Evolutionary conservation across 1,140 invertebrate genomes (phyloP), one percentile per base, ranked within the genome.

Genomic region (Nephotettix cincticeps): DNA sequence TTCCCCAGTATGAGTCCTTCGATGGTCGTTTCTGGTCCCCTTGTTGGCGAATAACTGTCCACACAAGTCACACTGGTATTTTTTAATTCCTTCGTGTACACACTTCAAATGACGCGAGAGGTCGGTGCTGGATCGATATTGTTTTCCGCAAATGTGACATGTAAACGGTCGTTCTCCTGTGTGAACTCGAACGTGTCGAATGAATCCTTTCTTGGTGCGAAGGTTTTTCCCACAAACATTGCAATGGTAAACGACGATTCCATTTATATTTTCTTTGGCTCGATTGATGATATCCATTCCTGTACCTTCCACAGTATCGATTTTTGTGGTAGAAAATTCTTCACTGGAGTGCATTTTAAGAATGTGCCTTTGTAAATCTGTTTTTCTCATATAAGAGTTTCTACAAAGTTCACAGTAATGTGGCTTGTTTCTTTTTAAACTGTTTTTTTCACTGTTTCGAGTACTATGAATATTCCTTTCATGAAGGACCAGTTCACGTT

Each of bases 91-190:
- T 36, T 87, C 85, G 75, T 91, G 90, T 0, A 88, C 88, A 66
- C 89, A 86, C 17, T 84, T 82, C 21, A 89, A 63, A 76, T 91
- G 90, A 17, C 87, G 80, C 3, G 83, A 82, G 19, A 90, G 77
- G 4, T 88, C 87, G 76, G 86, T 83, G 1, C 84, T 84, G 17
- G 88, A 84, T 21, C 88, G 81, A 78, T 93, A 93, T 69, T 88
- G 86, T 77, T 91, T 92, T 0, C 89, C 90, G 77, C 91, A 93
- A 0, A 90, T 78, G 73, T 88, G 86, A 75, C 91, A 93, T 19
- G 88, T 87, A 75, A 87, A 91, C 1, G 89, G 88, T 68, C 89
- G 85, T 78, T 93, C 90, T 6, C 90, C 90, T 0, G 88, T 90
- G 78, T 91, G 90, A 51, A 88, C 88, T 1, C 86, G 81, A 72